These are phyloP conservation scores for Sigmodon hispidus DNA, from an alignment of 2,113 vertebrate genomes.

Conservation along the genomic window DNA sequence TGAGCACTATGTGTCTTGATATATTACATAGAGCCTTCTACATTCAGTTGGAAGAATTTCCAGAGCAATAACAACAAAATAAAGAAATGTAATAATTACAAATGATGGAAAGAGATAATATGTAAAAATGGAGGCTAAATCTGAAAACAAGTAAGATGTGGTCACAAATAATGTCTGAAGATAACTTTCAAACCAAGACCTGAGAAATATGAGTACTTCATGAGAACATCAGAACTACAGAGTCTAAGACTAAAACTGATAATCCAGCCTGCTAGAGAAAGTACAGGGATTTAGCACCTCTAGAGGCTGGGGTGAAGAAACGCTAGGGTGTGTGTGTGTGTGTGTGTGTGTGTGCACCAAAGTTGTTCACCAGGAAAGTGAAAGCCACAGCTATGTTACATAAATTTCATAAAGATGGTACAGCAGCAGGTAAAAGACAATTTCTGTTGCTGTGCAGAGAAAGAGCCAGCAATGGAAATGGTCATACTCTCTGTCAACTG, in stretches of 20 bases:
- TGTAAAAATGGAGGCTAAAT: not conserved
- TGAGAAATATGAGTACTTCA: not conserved
- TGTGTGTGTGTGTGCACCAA: fast-evolving
- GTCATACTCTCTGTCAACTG: no score
- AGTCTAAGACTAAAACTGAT: not conserved
- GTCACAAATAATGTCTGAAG: not conserved
- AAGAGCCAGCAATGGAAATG: not conserved
- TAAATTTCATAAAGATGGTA: not conserved
- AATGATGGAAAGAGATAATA: not conserved
- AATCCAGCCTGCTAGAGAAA: not conserved
- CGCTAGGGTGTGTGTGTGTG: fast-evolving
- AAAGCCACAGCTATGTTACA: not conserved
- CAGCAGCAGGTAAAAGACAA: not conserved
- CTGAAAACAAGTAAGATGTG: not conserved
- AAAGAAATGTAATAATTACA: not conserved
- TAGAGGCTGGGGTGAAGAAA: not conserved
- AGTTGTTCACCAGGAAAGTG: not conserved
- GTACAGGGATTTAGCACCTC: not conserved
- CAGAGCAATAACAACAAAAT: not conserved
- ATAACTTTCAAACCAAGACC: not conserved
- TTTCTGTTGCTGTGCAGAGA: not conserved
- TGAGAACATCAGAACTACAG: not conserved
- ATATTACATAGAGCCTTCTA: not conserved
- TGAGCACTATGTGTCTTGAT: not conserved
- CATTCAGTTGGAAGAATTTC: not conserved